phyloP scores from a whole-genome alignment of 1,140 invertebrate genomes.

The Hyposmocoma kahamanoa region DNA sequence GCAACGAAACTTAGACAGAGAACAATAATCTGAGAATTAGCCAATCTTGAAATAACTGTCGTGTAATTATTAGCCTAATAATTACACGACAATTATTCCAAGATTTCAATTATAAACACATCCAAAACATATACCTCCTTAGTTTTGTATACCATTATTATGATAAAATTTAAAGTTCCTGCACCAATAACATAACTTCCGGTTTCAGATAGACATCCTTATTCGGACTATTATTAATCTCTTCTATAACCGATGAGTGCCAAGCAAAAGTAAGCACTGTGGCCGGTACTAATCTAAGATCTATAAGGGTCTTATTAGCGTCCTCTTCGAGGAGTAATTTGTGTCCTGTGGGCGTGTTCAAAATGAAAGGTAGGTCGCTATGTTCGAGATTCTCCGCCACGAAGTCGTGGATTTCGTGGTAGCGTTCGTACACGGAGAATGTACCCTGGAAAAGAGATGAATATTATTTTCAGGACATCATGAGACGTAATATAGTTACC shows the following conservation, averaged over 20 bases:
- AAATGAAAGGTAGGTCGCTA: constrained; percentile 77
- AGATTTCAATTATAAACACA: too few species aligned
- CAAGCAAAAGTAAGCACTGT: constrained; percentile 81
- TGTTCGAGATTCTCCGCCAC: constrained; percentile 82
- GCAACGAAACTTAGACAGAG: too few species aligned
- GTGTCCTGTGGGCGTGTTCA: constrained; percentile 78
- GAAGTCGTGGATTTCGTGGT: constrained; percentile 81
- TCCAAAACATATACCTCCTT: too few species aligned
- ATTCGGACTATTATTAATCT: constrained; percentile 70
- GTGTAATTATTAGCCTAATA: too few species aligned
- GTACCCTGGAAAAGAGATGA: constrained; percentile 78
- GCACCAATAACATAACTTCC: constrained; percentile 81
- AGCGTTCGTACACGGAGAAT: constrained; percentile 86
- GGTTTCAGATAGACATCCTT: constrained; percentile 80
- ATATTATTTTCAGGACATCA: not conserved
- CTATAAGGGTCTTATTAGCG: constrained; percentile 77
- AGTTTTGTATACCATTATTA: not conserved
- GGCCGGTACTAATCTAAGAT: constrained; percentile 84
- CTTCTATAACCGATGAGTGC: constrained; percentile 68
- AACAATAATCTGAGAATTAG: too few species aligned
- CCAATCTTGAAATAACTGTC: too few species aligned
- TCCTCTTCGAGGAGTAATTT: constrained; percentile 76
- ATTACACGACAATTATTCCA: too few species aligned
- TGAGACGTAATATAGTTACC: too few species aligned
- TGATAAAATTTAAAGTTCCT: constrained; percentile 68